A percentile compares a stretch with the other conserved stretches of the same genome.
Conservation (phyloP, 1,140 invertebrate genomes). For the Lepidurus arcticus region DNA sequence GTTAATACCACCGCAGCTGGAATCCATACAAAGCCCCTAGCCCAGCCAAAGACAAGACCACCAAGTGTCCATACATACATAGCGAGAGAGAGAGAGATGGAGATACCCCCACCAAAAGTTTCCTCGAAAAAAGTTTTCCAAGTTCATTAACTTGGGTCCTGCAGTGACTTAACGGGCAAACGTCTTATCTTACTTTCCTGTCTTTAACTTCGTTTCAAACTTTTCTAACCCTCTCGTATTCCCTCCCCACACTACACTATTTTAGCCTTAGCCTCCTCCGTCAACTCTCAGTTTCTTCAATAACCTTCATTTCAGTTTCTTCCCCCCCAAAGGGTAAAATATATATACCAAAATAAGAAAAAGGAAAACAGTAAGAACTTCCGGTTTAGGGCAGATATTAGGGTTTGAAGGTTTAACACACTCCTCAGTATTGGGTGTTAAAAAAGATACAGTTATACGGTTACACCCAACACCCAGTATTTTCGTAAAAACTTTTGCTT, state of each 20-base stretch:
- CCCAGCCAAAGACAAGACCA: neutral
- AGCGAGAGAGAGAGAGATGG: neutral
- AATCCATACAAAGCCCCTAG: neutral
- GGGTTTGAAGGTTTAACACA: neutral
- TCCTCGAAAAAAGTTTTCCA: neutral
- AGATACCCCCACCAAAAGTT: neutral
- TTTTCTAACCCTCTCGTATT: constrained; percentile 2
- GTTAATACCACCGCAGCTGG: constrained; percentile 4
- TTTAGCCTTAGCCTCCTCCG: too few relatives aligned
- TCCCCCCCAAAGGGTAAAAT: too few relatives aligned
- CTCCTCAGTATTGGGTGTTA: neutral
- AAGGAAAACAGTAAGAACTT: neutral
- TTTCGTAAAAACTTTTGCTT: too few relatives aligned
- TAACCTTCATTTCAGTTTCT: too few relatives aligned
- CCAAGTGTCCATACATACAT: neutral
- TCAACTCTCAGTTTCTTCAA: too few relatives aligned
- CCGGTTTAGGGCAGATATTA: neutral
- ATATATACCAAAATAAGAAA: too few relatives aligned
- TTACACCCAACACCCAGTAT: neutral
- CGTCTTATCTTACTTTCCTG: constrained; percentile 19
- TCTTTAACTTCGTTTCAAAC: constrained; percentile 4
- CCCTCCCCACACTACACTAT: neutral
- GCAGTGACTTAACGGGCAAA: constrained; percentile 18
- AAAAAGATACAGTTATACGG: neutral
- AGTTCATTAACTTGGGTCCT: neutral